Base-by-base conservation (phyloP, 2,888 invertebrate genomes). In the Drosophila aldrichi region DNA sequence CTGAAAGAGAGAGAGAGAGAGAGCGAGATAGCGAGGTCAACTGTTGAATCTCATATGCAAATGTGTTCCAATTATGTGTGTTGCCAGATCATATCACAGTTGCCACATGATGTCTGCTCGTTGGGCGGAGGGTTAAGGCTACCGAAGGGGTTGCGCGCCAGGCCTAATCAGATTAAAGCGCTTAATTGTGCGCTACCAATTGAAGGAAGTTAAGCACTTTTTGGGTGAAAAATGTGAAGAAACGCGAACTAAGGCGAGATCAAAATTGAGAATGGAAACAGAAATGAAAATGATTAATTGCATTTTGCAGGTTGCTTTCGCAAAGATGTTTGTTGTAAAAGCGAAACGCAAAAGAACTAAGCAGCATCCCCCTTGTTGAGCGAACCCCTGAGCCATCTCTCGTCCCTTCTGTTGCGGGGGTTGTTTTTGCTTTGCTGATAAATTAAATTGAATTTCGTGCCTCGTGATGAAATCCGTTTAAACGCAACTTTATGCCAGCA, bases 371-470 rank as follows among this genome's bases (percentile, higher is more conserved):
- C n/a, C 36, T 34, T 7, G 6, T 12, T 10, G 2, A 7, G 20
- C 43, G 0, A 12, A 20, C 20, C 10, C 22, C 36, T 10, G 1
- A 16, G 40, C 18, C 22, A 3, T 16, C 72, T 56, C 25, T 8
- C 14, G 18, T 20, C 10, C 12, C 25, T 16, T 3, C 16, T 16
- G 8, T 12, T 29, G 1, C 22, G 54, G 61, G 80, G 79, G 77
- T 70, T 59, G 77, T 70, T 77, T 69, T 66, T 58, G 46, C 55
- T 29, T 71, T 74, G 46, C 74, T 81, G 80, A 73, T 87, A 78
- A 89, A 85, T 85, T 89, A 80, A 85, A 85, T 85, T 89, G 89
- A 85, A 84, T 81, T 80, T 70, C 54, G 61, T 76, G 80, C 77
- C 65, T 46, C 57, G 70, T 74, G 80, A 71, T 74, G 84, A 85